Evolutionary conservation across 2,888 invertebrate genomes (phyloP).

Genomic region (Hermaeophaga mercurialis): DNA sequence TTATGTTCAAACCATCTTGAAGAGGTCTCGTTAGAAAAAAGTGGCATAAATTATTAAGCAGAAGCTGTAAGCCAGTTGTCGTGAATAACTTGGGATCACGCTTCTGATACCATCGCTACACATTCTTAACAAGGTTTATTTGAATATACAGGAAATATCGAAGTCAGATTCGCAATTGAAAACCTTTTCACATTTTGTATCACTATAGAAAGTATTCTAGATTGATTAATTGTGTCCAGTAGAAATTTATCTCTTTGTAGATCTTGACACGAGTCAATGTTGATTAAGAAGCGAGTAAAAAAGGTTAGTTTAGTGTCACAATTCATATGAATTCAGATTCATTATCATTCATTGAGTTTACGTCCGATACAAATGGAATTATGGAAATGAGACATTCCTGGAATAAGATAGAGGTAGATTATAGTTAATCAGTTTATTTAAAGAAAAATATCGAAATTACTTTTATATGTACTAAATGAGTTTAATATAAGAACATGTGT

Average conservation of each 20-base stretch:
- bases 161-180: not conserved
- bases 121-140: conserved; percentile 12
- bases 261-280: conserved; percentile 1
- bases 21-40: conserved; percentile 4
- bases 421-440: no score
- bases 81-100: conserved; percentile 15
- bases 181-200: not conserved
- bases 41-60: conserved; percentile 19
- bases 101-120: conserved; percentile 22
- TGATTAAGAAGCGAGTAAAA: not conserved
- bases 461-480: no score
- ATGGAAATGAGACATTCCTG: no score
- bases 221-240: conserved; percentile 3
- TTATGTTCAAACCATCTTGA: not conserved
- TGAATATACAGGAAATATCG: not conserved
- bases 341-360: no score
- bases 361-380: no score
- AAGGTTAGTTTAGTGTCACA: no score
- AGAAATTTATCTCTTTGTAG: conserved; percentile 5
- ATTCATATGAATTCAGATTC: no score
- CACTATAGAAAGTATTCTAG: conserved; percentile 6
- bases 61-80: not conserved
- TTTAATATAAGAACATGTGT: no score
- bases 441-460: no score
- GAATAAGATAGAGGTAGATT: no score